phyloP scores from a whole-genome alignment of 2,113 vertebrate species.

The Gallinago paraguaiae region DNA sequence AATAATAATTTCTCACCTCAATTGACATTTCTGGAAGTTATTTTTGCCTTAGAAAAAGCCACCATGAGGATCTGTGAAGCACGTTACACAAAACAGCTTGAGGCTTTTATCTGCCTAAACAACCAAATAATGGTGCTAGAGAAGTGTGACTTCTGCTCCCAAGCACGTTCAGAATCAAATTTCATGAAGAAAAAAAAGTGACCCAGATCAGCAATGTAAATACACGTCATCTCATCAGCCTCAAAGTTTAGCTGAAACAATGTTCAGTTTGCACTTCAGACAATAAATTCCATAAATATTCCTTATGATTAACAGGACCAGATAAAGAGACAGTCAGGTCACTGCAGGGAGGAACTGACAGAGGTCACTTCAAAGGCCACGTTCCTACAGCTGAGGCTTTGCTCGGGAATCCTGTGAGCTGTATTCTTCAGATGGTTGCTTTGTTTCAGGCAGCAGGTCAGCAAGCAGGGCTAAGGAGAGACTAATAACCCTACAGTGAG shows the following conservation, averaged over 20 bases:
- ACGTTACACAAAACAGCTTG: not conserved
- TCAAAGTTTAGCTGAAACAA: not conserved
- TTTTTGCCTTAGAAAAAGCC: constrained; percentile 12
- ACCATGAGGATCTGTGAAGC: not conserved
- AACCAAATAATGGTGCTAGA: constrained; percentile 9
- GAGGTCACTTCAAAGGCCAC: not conserved
- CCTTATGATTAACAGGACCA: not conserved
- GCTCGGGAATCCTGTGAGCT: not conserved
- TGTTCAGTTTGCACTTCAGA: not conserved
- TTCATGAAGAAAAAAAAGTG: not conserved
- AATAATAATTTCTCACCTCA: not conserved
- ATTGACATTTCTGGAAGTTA: not conserved
- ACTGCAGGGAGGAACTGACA: not conserved
- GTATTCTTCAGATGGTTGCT: not conserved
- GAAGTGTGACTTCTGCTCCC: not conserved
- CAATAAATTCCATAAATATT: not conserved
- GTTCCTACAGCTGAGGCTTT: not conserved
- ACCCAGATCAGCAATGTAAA: not conserved
- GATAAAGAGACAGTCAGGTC: not conserved
- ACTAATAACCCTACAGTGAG: not conserved
- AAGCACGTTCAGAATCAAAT: not conserved
- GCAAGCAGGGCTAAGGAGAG: not conserved
- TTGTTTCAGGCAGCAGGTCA: not conserved
- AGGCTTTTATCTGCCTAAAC: constrained; percentile 38
- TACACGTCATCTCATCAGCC: not conserved